Conservation (phyloP, 2,797 vertebrate genomes). For the Channallabes apus region DNA sequence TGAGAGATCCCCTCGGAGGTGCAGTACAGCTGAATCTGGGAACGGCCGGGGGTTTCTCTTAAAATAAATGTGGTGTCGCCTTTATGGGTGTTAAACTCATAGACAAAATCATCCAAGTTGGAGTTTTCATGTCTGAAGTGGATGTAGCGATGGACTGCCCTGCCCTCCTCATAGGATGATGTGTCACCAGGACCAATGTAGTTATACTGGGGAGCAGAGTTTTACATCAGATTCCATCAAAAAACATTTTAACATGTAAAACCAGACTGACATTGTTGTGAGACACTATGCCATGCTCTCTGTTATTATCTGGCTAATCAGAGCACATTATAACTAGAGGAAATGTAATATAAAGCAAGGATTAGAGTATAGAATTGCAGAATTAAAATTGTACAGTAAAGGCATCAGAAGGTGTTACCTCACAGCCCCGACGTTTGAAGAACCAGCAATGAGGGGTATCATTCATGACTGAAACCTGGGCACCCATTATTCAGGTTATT, state of each 20-base stretch:
- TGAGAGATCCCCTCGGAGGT: background rate
- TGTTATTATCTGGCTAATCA: background rate
- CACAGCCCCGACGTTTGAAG: background rate
- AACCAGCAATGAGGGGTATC: conserved; percentile 24
- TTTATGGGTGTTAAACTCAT: conserved; percentile 42
- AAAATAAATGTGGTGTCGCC: conserved; percentile 20
- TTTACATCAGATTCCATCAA: background rate
- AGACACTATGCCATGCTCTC: too few species aligned
- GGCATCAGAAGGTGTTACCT: conserved; percentile 15
- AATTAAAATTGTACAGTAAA: background rate
- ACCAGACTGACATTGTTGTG: background rate
- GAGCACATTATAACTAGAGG: background rate
- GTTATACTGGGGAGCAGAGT: background rate
- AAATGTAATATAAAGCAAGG: background rate
- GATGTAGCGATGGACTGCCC: conserved; percentile 1
- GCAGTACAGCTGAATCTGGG: conserved; percentile 18
- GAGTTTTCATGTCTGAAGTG: conserved; percentile 15
- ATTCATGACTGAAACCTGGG: conserved; percentile 20
- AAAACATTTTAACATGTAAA: background rate
- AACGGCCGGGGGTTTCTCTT: conserved; percentile 21
- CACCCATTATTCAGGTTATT: conserved; percentile 33
- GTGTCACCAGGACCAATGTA: background rate
- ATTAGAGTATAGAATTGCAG: background rate
- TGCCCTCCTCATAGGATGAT: background rate
- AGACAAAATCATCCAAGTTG: background rate